Evolutionary conservation across 2,797 vertebrate genomes (phyloP).

Genomic region (Forpus xanthops): DNA sequence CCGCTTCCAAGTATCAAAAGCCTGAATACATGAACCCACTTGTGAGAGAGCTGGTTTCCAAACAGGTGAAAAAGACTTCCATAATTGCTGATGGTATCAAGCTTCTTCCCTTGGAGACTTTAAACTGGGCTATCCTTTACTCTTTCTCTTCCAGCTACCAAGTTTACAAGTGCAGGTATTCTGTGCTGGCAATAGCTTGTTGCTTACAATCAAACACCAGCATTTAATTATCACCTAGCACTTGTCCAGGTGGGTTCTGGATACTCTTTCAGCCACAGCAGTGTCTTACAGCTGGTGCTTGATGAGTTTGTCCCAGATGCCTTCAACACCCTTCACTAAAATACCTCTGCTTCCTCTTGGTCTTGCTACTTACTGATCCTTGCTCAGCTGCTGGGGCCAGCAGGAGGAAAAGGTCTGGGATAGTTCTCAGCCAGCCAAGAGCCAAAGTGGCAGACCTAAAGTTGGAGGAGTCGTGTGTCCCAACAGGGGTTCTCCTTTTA

Average conservation of each 20-base stretch:
- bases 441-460: background rate
- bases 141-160: background rate
- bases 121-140: background rate
- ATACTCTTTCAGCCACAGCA: background rate
- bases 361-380: background rate
- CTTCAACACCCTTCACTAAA: background rate
- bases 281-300: background rate
- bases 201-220: background rate
- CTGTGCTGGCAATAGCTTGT: background rate
- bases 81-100: background rate
- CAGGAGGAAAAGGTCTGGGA: background rate
- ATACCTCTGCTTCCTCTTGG: background rate
- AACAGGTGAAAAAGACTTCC: background rate
- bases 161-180: background rate
- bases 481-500: background rate
- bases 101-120: background rate
- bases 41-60: background rate
- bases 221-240: background rate
- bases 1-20: background rate
- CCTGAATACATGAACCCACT: background rate
- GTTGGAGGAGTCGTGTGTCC: background rate
- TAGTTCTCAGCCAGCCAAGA: background rate
- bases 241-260: background rate
- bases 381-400: background rate
- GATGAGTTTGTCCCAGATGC: background rate